Evolutionary conservation across 2,888 invertebrate genomes (phyloP), one percentile per base, ranked within the genome.

Genomic region (Phalera bucephala): DNA sequence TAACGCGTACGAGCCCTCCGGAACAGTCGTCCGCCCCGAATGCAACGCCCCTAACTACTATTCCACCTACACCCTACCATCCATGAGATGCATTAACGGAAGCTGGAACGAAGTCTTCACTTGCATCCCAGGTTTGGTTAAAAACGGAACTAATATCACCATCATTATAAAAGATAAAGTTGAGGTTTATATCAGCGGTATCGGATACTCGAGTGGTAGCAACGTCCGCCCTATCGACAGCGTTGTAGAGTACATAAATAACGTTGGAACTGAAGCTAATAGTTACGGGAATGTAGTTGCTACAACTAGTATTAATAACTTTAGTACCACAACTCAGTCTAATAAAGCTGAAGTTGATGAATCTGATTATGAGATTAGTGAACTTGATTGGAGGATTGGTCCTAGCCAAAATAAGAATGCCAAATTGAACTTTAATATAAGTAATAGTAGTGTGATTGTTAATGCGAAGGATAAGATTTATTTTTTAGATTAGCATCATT

Each of bases 1-100:
- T 53, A 38, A 46, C 0, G 15, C 34, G 0, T 59, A 52, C 31
- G 81, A 76, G 33, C 73, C 77, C 0, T 34, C 42, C 0, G 76
- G 73, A 2, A 76, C 74, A 2, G 19, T 45, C 0, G 73, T 78
- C 2, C 34, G 40, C 0, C 75, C 77, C 0, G 48, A 50, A 1
- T 83, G 81, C 54, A 59, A 57, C 23, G 40, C 33, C 0, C 76
- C 78, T 0, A 75, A 78, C 53, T 81, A 80, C 58, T 76, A 77
- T 48, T 57, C 58, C n/a, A 8, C 60, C 1, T 46, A 46, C 0
- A 42, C 51, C 0, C 52, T 74, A 0, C 37, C 44, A 15, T 42
- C 47, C 41, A 80, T 81, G 79, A 50, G 40, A 7, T 82, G 82
- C 51, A 47, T 64, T 14, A 64, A 70, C 1, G 77, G 73, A 8